Conservation (phyloP, 2,113 vertebrate species). For the Cervus canadensis region DNA sequence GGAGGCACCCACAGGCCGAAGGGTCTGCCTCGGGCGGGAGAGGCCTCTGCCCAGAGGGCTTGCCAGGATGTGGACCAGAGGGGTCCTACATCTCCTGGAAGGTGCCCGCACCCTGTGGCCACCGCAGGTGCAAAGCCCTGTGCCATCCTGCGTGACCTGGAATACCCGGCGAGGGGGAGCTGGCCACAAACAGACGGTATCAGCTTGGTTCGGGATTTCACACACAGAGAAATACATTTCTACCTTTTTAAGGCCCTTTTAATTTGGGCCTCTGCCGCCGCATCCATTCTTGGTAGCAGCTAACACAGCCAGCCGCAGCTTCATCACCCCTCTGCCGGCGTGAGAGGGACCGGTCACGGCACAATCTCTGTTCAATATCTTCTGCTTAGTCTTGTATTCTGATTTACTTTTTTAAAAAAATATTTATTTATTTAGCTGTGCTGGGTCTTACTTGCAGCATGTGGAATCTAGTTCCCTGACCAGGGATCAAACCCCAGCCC, state of each 20-base stretch:
- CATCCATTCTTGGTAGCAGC: not conserved
- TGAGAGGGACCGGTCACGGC: not conserved
- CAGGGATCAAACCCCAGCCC: not conserved
- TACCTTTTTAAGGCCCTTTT: not conserved
- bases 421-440: not conserved
- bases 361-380: not conserved
- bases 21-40: not conserved
- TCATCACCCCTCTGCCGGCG: accelerated
- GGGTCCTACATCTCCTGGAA: not conserved
- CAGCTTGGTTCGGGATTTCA: not conserved
- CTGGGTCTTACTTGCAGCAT: not conserved
- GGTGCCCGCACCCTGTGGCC: not conserved
- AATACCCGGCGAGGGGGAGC: not conserved
- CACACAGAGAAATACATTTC: not conserved
- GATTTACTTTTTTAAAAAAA: not conserved
- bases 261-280: not conserved
- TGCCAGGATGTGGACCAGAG: not conserved
- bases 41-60: not conserved
- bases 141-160: accelerated
- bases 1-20: not conserved
- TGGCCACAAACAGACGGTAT: not conserved
- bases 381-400: not conserved
- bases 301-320: not conserved
- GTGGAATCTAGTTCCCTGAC: not conserved
- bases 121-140: not conserved